These are phyloP conservation scores for Procavia capensis DNA, from an alignment of 2,113 vertebrate genomes.

Conservation along the genomic window DNA sequence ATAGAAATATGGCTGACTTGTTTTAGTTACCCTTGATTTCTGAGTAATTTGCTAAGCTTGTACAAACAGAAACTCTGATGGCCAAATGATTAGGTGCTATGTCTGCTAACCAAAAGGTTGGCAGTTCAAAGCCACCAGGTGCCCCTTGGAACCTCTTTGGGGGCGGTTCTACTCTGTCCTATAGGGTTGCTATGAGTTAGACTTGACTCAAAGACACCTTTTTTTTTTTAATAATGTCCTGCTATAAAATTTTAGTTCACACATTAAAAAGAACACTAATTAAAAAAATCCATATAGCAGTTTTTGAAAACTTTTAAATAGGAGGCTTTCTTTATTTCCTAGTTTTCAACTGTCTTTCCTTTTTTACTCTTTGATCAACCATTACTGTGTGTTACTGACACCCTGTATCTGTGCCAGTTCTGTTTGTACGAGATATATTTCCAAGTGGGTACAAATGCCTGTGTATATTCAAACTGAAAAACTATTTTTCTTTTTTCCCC, in stretches of 20 bases:
- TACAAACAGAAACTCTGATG: too few species aligned
- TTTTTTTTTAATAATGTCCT: too few species aligned
- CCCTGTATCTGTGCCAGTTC: background rate
- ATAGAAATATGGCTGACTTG: background rate
- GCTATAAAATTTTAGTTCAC: background rate
- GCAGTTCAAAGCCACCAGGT: too few species aligned
- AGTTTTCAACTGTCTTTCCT: background rate
- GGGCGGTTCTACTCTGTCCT: too few species aligned
- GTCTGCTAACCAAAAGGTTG: too few species aligned
- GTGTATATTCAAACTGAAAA: background rate
- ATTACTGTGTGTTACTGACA: background rate
- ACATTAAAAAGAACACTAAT: background rate
- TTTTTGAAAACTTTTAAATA: background rate
- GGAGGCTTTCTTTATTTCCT: background rate
- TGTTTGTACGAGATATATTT: slow-evolving; percentile 23
- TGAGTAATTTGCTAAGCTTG: background rate
- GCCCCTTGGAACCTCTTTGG: too few species aligned
- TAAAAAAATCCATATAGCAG: background rate
- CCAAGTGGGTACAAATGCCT: background rate
- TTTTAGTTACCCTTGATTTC: background rate
- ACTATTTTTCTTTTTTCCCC: background rate
- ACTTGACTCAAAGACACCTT: too few species aligned
- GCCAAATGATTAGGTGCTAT: too few species aligned
- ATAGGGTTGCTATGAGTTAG: too few species aligned
- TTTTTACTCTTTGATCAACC: background rate